Percentiles rank a stretch among this genome's conserved stretches.
These are phyloP conservation scores for Pantala flavescens DNA, from an alignment of 1,140 invertebrate species.

Conservation along the genomic window DNA sequence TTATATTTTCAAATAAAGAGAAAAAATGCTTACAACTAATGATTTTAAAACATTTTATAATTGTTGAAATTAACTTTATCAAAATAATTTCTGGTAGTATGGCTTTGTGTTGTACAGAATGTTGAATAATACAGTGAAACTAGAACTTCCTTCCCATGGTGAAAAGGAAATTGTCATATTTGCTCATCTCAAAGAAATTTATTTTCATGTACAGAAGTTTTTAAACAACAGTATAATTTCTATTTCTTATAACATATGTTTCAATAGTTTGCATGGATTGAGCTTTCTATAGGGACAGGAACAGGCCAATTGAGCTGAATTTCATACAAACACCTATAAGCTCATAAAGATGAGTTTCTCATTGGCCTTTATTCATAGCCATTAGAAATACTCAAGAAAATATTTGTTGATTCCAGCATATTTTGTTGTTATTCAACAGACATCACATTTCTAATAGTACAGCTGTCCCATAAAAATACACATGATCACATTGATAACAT, in stretches of 20 bases:
- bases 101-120: too few species aligned
- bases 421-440: background rate
- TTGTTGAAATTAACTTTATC: too few species aligned
- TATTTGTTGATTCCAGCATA: background rate
- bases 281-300: background rate
- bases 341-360: background rate
- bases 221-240: background rate
- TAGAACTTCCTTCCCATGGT: too few species aligned
- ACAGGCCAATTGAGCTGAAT: background rate
- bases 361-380: background rate
- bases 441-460: background rate
- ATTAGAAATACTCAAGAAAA: background rate
- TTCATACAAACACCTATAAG: slow-evolving; percentile 5
- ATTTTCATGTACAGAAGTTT: background rate
- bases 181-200: slow-evolving; percentile 7
- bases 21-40: too few species aligned
- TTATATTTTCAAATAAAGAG: too few species aligned
- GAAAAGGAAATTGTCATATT: background rate
- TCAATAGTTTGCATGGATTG: background rate
- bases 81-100: too few species aligned
- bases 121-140: too few species aligned
- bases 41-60: too few species aligned
- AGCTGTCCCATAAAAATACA: background rate
- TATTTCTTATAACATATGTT: background rate
- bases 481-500: background rate